Evolutionary conservation across 2,888 invertebrate species (phyloP), one percentile per base, ranked within the genome.

Genomic region (Nowickia ferox): DNA sequence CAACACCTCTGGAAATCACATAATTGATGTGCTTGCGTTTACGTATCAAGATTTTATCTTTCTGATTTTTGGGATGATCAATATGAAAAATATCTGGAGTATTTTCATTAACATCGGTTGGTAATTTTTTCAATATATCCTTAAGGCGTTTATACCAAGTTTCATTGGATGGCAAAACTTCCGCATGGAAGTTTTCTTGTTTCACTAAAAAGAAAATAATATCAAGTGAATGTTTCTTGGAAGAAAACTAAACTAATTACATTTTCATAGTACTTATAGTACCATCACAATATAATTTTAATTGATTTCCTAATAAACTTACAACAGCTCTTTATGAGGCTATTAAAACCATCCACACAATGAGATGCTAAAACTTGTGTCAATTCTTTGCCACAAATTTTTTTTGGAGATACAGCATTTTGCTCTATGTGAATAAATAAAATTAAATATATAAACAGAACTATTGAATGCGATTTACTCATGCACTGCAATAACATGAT

Each of bases 341-440:
- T 75, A 51, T 87, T 76, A 65, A 89, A 90, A 65, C 91, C 91
- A 69, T 88, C 80, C 22, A 87, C 87, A 81, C 90, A 91, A 53
- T 90, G 86, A 65, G 88, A 9, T 40, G 89, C 90, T 76, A 90
- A 88, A 5, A 88, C 88, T 22, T 89, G 86, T 76, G 86, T 89
- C 46, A 90, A 84, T 42, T 86, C 87, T 9, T 88, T 84, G 15
- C 90, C 91, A 86, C 90, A 90, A 6, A 89, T 76, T 68, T 87
- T 90, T 59, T 84, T 84, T 30, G 83, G 87, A 42, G 84, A 88
- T n/a, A 22, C 9, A 11, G 55, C 59, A n/a, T 30, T 48, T 1
- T 69, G 55, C 9, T 30, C 9, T 2, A 74, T 42, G 10, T 48
- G 22, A 3, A 38, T 1, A 59, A 74, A 74, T 74, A 84, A 40